phyloP scores from a whole-genome alignment of 2,113 vertebrate genomes.

The Notechis scutatus region DNA sequence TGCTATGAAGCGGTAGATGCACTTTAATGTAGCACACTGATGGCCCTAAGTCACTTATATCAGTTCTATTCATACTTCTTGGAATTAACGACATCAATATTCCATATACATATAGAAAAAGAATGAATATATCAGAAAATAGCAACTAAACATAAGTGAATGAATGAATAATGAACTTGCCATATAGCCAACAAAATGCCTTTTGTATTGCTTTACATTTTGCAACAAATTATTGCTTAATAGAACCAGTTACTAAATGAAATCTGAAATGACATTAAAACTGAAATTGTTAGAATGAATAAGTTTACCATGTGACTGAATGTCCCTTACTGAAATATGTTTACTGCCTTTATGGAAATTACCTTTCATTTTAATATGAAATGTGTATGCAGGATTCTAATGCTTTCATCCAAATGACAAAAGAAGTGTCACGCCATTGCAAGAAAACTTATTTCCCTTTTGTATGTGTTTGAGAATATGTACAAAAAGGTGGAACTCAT shows the following conservation, averaged over 20 bases:
- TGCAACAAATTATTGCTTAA: neutral
- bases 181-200: neutral
- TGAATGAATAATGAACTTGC: neutral
- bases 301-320: neutral
- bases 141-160: neutral
- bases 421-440: neutral
- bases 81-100: neutral
- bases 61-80: neutral
- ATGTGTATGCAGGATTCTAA: neutral
- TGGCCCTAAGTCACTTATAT: neutral
- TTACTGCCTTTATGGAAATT: neutral
- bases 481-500: neutral
- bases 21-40: neutral
- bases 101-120: neutral
- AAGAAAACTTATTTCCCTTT: neutral
- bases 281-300: neutral
- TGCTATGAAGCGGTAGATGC: neutral
- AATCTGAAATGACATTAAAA: neutral
- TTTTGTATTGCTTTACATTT: neutral
- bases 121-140: neutral
- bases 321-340: constrained; percentile 1
- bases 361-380: neutral
- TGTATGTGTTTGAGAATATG: neutral
- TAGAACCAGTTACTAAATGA: neutral
- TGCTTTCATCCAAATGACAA: neutral